Conservation (phyloP, 1,140 invertebrate genomes). For the Apis laboriosa region DNA sequence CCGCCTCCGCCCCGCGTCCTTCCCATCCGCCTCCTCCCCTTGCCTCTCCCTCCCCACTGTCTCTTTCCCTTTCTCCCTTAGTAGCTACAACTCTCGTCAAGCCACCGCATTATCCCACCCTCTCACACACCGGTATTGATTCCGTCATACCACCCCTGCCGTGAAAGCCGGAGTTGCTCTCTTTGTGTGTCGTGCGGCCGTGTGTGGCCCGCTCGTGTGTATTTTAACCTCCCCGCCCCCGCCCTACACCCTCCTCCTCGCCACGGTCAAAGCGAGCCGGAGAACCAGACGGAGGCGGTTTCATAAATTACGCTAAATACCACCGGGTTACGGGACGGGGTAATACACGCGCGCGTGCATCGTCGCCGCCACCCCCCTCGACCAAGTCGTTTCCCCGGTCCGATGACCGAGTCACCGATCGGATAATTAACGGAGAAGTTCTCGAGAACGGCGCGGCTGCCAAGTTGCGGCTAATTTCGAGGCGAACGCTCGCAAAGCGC, state of each 20-base stretch:
- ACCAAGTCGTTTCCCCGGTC: too few species aligned
- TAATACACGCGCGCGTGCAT: conserved; percentile 20
- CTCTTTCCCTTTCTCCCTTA: conserved; percentile 41
- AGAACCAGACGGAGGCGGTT: conserved; percentile 36
- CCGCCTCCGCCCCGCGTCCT: background rate
- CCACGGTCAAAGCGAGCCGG: conserved; percentile 51
- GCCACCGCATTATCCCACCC: conserved; percentile 73
- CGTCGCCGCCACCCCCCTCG: background rate
- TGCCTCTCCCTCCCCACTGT: background rate
- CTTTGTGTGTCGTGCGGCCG: conserved; percentile 35
- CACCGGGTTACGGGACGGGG: conserved; percentile 20
- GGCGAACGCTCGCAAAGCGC: background rate
- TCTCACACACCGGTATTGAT: conserved; percentile 75
- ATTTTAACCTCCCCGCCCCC: conserved; percentile 41
- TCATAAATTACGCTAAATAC: conserved; percentile 73
- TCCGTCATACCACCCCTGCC: conserved; percentile 66
- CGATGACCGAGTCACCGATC: background rate
- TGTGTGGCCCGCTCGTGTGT: conserved; percentile 17
- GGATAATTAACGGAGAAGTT: background rate
- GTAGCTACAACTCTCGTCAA: conserved; percentile 71
- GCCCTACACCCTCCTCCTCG: background rate
- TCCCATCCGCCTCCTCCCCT: background rate
- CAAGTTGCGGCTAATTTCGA: too few species aligned
- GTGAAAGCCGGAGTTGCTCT: conserved; percentile 60
- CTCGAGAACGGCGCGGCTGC: too few species aligned